Evolutionary conservation across 2,888 invertebrate genomes (phyloP).

Genomic region (Flabesymbios commensalis): DNA sequence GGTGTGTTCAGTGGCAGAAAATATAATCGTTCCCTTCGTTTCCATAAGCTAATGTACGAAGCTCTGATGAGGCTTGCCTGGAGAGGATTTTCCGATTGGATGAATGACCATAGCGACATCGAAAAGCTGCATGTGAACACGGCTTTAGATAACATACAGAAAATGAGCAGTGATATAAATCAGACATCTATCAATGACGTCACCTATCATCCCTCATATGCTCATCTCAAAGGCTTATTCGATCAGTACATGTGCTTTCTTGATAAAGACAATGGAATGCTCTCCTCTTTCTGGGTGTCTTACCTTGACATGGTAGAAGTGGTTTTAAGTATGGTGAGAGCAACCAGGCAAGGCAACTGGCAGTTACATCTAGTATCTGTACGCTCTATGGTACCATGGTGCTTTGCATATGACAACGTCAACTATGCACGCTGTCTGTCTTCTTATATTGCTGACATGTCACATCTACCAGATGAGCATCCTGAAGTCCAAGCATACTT

Average conservation of each 20-base stretch:
- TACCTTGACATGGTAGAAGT: conserved; percentile 36
- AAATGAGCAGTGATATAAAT: no score
- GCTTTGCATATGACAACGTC: conserved; percentile 35
- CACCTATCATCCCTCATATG: no score
- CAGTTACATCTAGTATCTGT: conserved; percentile 28
- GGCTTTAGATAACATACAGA: no score
- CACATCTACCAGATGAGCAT: conserved; percentile 18
- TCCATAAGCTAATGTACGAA: conserved; percentile 32
- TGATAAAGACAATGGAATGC: conserved; percentile 6
- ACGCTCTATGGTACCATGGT: conserved; percentile 32
- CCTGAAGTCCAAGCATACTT: conserved; percentile 7
- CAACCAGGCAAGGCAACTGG: conserved; percentile 31
- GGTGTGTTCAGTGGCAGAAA: conserved; percentile 19
- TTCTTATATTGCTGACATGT: conserved; percentile 17
- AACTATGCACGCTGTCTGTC: conserved; percentile 33
- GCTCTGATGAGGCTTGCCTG: conserved; percentile 26
- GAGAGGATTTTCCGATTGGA: conserved; percentile 10
- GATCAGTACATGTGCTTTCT: background rate
- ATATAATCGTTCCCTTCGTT: conserved; percentile 14
- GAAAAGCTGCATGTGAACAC: conserved; percentile 4
- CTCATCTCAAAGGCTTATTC: background rate
- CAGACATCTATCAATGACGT: no score
- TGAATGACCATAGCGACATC: background rate
- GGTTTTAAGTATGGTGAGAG: conserved; percentile 23
- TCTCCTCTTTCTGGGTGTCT: conserved; percentile 34